Base-by-base conservation (phyloP, 2,888 invertebrate genomes). In the Eremobia ochroleuca region DNA sequence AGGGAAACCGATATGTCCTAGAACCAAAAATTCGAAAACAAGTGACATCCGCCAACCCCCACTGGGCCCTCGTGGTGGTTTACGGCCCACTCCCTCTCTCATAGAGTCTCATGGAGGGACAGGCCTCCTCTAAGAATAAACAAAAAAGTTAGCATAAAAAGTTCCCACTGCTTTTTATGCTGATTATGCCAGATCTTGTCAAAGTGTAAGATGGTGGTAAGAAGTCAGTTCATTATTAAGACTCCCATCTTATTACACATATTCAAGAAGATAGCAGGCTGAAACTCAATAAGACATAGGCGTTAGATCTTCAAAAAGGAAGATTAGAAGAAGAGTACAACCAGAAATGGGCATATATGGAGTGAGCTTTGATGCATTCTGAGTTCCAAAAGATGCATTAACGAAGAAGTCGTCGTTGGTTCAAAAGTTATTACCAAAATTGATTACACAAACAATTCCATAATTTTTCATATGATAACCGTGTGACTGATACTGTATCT, bases 401-500 rank as follows among this genome's bases (percentile, higher is more conserved):
- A 64, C 15, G 15, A 37, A 8, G 8, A 1, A n/a, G 15, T 34
- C 61, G 40, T n/a, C n/a, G 18, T n/a, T 40, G 2, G 5, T n/a
- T n/a, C n/a, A 43, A 5, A 1, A 40, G 4, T 18, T 15, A 43
- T 43, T 9, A 25, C 25, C 31, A 34, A 66, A 66, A 34, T 66
- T 66, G 13, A 34, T 52, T 52, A 40, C 31, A 65, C 76, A 62
- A 76, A 76, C n/a, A 59, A n/a, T 59, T 21, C 3, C 15, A n/a
- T 68, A 8, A 28, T 61, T 52, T 77, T 77, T 18, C 77, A 76
- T 76, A 76, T 49, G 76, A 15, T 21, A 76, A 67, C 13, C 9
- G 31, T 66, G 37, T 67, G 37, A 31, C 6, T 21, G 46, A 31
- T 11, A 2, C 31, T 15, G 66, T 2, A 34, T 43, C n/a, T 46